Evolutionary conservation across 2,888 invertebrate genomes (phyloP).

Genomic region (Dione vanillae): DNA sequence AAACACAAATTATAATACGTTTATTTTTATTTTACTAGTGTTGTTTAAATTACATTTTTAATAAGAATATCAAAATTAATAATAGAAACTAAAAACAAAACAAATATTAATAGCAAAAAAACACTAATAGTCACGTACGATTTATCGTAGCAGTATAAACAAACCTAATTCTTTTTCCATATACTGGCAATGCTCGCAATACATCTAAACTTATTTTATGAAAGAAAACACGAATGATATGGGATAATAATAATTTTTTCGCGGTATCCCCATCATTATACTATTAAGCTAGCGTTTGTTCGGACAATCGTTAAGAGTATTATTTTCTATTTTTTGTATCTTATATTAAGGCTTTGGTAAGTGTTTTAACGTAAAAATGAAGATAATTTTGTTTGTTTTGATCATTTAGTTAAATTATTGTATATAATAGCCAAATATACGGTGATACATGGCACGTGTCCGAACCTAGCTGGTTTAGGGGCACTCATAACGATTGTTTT

Average conservation of each 20-base stretch:
- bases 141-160: constrained; percentile 21
- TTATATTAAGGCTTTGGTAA: constrained; percentile 44
- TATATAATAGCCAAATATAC: constrained; percentile 21
- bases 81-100: not conserved
- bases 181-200: constrained; percentile 51
- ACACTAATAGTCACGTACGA: not conserved
- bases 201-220: constrained; percentile 50
- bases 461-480: constrained; percentile 21
- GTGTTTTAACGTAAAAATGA: constrained; percentile 39
- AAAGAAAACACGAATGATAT: constrained; percentile 52
- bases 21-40: too few relatives aligned
- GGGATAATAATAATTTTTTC: constrained; percentile 57
- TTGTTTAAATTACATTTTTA: too few relatives aligned
- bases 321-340: constrained; percentile 36
- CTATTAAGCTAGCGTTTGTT: constrained; percentile 33
- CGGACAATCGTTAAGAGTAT: constrained; percentile 30
- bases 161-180: constrained; percentile 38
- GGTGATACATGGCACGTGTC: constrained; percentile 49
- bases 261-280: constrained; percentile 57
- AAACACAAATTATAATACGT: not conserved
- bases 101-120: not conserved
- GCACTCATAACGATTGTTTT: constrained; percentile 24
- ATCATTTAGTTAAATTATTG: constrained; percentile 27
- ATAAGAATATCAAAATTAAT: too few relatives aligned
- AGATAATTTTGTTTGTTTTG: constrained; percentile 35